These are phyloP conservation scores for Drosophila hydei DNA, from an alignment of 1,140 invertebrate species.

Conservation along the genomic window DNA sequence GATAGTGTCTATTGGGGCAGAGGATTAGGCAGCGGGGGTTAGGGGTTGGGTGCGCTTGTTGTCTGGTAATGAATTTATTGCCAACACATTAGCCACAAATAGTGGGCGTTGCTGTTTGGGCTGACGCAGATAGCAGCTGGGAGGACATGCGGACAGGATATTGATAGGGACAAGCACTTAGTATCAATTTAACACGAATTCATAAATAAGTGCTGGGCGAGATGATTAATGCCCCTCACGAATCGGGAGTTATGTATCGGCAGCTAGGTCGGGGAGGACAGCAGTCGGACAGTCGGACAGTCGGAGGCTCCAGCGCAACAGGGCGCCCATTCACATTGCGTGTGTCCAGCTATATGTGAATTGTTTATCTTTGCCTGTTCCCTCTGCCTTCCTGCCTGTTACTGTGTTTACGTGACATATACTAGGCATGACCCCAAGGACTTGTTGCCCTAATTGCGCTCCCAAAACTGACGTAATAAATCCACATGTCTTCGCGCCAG, in stretches of 20 bases:
- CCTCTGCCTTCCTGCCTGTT: not conserved
- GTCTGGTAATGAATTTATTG: constrained; percentile 64
- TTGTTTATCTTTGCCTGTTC: not conserved
- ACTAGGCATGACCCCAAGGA: constrained; percentile 16
- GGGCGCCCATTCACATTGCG: constrained; percentile 29
- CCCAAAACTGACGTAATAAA: constrained; percentile 23
- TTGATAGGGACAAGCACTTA: constrained; percentile 64
- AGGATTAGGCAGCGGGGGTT: not conserved
- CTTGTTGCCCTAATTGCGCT: constrained; percentile 39
- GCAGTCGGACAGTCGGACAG: not conserved
- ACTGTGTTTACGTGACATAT: constrained; percentile 15
- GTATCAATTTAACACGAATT: constrained; percentile 72
- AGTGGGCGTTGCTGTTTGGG: constrained; percentile 24
- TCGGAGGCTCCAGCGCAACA: not conserved
- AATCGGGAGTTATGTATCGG: not conserved
- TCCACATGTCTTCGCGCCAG: not conserved
- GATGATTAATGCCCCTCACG: constrained; percentile 70
- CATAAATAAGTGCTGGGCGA: constrained; percentile 33
- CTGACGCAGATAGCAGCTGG: constrained; percentile 14
- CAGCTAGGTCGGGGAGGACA: not conserved
- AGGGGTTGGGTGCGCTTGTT: constrained; percentile 3
- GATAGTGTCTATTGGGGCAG: constrained; percentile 41
- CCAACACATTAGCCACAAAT: constrained; percentile 43
- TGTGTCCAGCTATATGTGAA: constrained; percentile 1
- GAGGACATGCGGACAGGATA: constrained; percentile 32